Base-by-base conservation (phyloP, 1,140 invertebrate species). In the Aphelenchoides fujianensis region DNA sequence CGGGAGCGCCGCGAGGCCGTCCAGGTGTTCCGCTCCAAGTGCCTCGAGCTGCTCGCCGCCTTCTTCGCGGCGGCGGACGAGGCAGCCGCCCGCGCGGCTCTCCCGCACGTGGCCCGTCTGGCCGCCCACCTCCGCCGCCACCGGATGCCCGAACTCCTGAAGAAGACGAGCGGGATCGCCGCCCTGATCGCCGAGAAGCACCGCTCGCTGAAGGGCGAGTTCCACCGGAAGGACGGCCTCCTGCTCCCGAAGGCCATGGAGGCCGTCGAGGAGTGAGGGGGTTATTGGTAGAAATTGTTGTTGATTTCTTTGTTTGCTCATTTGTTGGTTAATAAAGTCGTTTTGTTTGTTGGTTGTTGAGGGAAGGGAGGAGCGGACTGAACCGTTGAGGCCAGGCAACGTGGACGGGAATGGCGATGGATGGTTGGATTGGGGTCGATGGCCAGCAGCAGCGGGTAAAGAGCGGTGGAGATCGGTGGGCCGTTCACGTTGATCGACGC, bases 11-110 rank as follows among this genome's bases (percentile, higher is more conserved):
- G 2, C 57, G 32, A 5, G 19, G 53, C n/a, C 1, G 19, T 69
- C 55, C 59, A 0, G 9, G 7, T n/a, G 37, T 71, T 61, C 19
- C 16, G 16, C 31, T 36, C 23, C 3, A 68, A 1, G 27, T 69
- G 32, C 7, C n/a, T 69, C 57, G 57, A 61, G 16, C 12, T 61
- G 16, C 57, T 61, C 16, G 53, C 12, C 57, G 41, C 53, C 19
- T 61, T n/a, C 19, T 61, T 61, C 57, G 53, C 57, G 16, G 41
- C 53, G 16, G 57, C 57, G 16, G 19, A 61, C 57, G 53, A 48
- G 41, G 12, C 23, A 12, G 12, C 12, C 23, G 12, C 23, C 12
- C 23, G 23, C 12, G 41, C 41, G 41, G 23, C 12, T 48, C 12
- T 48, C 23, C 41, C 12, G 12, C 41, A 48, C 23, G 12, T 48